A percentile compares a stretch with the other conserved stretches of the same genome.
Conservation (phyloP, 2,113 vertebrate species). For the Pristiophorus japonicus region DNA sequence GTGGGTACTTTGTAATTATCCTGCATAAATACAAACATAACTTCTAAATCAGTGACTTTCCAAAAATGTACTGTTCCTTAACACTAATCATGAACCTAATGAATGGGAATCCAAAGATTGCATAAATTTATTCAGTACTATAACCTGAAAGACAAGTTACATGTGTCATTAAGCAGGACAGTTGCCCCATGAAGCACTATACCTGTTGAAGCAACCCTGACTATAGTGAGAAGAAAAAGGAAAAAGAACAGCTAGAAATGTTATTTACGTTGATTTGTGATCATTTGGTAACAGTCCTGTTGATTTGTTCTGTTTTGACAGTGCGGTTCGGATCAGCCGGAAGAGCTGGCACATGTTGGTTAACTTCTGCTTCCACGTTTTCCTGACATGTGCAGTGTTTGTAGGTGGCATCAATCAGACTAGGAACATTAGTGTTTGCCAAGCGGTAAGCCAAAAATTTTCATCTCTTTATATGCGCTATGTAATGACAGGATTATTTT, state of each 20-base stretch:
- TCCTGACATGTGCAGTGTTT: constrained; percentile 82
- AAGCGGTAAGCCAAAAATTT: constrained; percentile 73
- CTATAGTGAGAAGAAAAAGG: neutral
- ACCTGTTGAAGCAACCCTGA: neutral
- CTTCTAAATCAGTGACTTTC: neutral
- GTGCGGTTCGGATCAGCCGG: constrained; percentile 74
- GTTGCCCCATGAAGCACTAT: neutral
- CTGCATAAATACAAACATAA: neutral
- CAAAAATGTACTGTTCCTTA: neutral
- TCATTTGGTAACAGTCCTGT: neutral
- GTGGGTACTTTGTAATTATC: neutral
- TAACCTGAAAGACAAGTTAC: neutral
- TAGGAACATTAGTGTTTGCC: constrained; percentile 74
- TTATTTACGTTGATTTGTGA: constrained; percentile 1
- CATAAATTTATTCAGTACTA: neutral
- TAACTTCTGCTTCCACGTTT: constrained; percentile 86
- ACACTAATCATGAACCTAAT: neutral
- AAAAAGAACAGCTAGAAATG: neutral
- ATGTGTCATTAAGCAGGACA: neutral
- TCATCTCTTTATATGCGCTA: neutral
- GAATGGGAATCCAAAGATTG: neutral
- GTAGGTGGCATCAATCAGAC: constrained; percentile 88
- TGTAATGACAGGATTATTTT: neutral
- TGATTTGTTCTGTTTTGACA: constrained; percentile 45
- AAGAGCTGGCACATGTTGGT: constrained; percentile 97